These are phyloP conservation scores for Thaleichthys pacificus DNA, from an alignment of 2,797 vertebrate genomes.

Conservation along the genomic window DNA sequence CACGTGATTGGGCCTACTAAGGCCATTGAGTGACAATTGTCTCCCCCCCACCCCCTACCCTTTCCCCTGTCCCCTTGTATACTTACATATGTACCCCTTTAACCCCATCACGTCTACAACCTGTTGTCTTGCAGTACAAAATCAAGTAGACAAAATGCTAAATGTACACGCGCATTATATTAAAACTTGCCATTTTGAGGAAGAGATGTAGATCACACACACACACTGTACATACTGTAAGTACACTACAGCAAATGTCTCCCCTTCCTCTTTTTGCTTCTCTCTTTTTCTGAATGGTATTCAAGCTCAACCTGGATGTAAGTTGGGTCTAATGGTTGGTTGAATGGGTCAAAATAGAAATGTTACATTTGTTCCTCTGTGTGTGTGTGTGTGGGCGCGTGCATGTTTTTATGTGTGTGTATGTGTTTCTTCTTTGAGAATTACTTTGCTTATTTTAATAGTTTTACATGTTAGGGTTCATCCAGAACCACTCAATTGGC, in stretches of 20 bases:
- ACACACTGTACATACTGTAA: constrained; percentile 46
- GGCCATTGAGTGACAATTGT: constrained; percentile 44
- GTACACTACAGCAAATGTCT: constrained; percentile 43
- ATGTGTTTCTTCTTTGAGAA: neutral
- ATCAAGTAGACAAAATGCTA: constrained; percentile 35
- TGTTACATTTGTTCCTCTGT: constrained; percentile 32
- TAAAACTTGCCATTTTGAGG: constrained; percentile 6
- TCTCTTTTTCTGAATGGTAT: constrained; percentile 34
- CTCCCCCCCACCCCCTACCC: constrained; percentile 29
- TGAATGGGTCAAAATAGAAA: constrained; percentile 38
- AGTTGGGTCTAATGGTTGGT: constrained; percentile 8
- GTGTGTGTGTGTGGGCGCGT: neutral
- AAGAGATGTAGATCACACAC: constrained; percentile 20
- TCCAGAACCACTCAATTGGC: too few species aligned
- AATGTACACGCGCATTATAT: constrained; percentile 40
- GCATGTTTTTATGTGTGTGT: neutral
- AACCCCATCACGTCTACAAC: constrained; percentile 32
- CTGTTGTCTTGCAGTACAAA: constrained; percentile 66
- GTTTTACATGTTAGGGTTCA: too few species aligned
- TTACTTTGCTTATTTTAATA: too few species aligned
- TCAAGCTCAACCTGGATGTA: constrained; percentile 32
- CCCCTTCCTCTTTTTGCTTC: constrained; percentile 3
- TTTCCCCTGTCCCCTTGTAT: constrained; percentile 39
- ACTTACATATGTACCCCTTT: constrained; percentile 31
- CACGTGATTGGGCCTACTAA: constrained; percentile 42